These are phyloP conservation scores for Platerodrilus igneus DNA, from an alignment of 2,888 invertebrate species.

Conservation along the genomic window DNA sequence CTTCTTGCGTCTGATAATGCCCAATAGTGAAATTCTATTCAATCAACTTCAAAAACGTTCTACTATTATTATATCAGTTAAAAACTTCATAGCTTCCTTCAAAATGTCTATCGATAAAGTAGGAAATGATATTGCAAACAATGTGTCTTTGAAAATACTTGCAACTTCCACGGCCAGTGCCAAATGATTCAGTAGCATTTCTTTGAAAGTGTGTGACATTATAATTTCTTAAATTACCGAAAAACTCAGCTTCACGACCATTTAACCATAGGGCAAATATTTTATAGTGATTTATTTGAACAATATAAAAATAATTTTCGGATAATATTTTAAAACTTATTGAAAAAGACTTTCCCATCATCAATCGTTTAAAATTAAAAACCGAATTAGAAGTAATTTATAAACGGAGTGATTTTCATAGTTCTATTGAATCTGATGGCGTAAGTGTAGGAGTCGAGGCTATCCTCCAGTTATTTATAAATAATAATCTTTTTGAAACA, in stretches of 20 bases:
- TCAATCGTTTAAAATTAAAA: neutral
- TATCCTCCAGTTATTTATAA: constrained; percentile 5
- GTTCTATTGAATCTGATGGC: too few relatives aligned
- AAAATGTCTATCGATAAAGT: neutral
- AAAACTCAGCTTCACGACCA: constrained; percentile 10
- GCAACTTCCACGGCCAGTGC: neutral
- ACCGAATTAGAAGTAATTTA: neutral
- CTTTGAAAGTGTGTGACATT: constrained; percentile 15
- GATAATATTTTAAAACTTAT: neutral
- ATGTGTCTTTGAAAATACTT: too few relatives aligned
- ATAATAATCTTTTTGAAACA: too few relatives aligned
- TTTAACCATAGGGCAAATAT: constrained; percentile 7
- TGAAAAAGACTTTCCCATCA: neutral
- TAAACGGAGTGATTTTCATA: constrained; percentile 7
- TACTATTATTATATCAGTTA: neutral
- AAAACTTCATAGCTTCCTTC: constrained; percentile 5
- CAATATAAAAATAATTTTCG: neutral
- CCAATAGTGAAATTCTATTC: neutral
- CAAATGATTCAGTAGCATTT: constrained; percentile 2
- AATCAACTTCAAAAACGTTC: too few relatives aligned
- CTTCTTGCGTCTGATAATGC: constrained; percentile 3
- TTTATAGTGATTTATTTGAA: constrained; percentile 6
- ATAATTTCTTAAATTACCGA: constrained; percentile 10
- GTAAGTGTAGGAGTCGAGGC: neutral
- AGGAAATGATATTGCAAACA: too few relatives aligned